These are phyloP conservation scores for Pelosia muscerda DNA, from an alignment of 2,888 invertebrate species.

Conservation along the genomic window DNA sequence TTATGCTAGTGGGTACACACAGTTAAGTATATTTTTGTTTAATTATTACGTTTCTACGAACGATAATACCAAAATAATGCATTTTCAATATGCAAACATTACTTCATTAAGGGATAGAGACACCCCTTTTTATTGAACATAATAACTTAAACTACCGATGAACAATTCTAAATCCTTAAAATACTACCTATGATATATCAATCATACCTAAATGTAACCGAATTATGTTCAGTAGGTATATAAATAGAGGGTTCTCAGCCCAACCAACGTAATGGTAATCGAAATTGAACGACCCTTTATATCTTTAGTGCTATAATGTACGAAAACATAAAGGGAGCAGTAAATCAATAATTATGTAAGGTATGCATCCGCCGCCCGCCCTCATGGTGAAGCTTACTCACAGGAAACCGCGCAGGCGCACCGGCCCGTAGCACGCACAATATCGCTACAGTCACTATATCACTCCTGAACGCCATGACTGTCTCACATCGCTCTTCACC, in stretches of 20 bases:
- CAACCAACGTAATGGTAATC: neutral
- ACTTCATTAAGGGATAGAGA: neutral
- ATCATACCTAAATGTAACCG: neutral
- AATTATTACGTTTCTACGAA: no score
- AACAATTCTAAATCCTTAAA: neutral
- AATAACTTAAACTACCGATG: neutral
- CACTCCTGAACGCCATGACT: slow-evolving; percentile 69
- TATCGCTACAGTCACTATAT: slow-evolving; percentile 71
- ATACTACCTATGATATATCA: neutral
- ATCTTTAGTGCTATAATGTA: slow-evolving; percentile 13
- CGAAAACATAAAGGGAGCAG: slow-evolving; percentile 23
- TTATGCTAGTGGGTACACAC: no score
- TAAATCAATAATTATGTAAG: slow-evolving; percentile 48
- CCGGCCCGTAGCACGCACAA: slow-evolving; percentile 76
- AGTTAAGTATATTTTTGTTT: no score
- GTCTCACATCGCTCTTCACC: slow-evolving; percentile 74
- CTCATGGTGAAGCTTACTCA: slow-evolving; percentile 71
- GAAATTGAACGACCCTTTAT: neutral
- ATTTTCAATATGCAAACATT: neutral
- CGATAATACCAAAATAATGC: neutral
- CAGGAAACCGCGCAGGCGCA: slow-evolving; percentile 84
- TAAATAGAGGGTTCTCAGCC: neutral
- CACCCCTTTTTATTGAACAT: neutral
- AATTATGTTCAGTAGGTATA: neutral
- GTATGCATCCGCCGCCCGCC: slow-evolving; percentile 71